Conservation (phyloP, 2,888 invertebrate genomes). For the Cephalotes varians region DNA sequence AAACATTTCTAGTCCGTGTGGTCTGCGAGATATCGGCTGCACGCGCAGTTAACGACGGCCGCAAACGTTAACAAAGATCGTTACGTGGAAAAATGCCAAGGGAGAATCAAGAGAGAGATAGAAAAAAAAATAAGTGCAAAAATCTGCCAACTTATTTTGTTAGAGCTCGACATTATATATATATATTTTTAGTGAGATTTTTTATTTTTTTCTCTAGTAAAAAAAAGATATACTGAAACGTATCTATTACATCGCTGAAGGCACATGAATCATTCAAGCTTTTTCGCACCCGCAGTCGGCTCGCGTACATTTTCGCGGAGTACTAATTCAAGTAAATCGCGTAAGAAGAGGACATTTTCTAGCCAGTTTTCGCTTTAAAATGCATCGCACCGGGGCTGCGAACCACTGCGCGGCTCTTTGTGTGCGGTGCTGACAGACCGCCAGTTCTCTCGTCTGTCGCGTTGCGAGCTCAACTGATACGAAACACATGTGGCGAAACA, state of each 20-base stretch:
- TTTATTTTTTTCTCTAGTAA: background rate
- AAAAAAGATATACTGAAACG: background rate
- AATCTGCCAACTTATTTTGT: slow-evolving; percentile 1
- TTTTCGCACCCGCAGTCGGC: background rate
- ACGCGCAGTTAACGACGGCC: background rate
- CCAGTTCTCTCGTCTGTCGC: slow-evolving; percentile 57
- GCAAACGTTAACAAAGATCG: background rate
- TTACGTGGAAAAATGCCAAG: background rate
- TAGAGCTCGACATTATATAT: background rate
- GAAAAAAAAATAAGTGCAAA: background rate
- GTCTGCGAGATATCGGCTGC: slow-evolving; percentile 22
- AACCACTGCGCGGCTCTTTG: slow-evolving; percentile 45
- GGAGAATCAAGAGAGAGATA: background rate
- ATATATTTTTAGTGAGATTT: background rate
- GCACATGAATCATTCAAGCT: background rate
- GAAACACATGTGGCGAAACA: slow-evolving; percentile 51
- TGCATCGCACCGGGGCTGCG: background rate
- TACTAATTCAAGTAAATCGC: background rate
- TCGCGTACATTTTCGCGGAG: background rate
- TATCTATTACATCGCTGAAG: background rate
- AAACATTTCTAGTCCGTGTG: slow-evolving; percentile 25
- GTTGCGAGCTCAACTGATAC: slow-evolving; percentile 47
- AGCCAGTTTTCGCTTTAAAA: background rate
- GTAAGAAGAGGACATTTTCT: background rate
- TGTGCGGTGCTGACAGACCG: slow-evolving; percentile 25